phyloP scores from a whole-genome alignment of 2,797 vertebrate genomes.

The Toxotes lorentzi region DNA sequence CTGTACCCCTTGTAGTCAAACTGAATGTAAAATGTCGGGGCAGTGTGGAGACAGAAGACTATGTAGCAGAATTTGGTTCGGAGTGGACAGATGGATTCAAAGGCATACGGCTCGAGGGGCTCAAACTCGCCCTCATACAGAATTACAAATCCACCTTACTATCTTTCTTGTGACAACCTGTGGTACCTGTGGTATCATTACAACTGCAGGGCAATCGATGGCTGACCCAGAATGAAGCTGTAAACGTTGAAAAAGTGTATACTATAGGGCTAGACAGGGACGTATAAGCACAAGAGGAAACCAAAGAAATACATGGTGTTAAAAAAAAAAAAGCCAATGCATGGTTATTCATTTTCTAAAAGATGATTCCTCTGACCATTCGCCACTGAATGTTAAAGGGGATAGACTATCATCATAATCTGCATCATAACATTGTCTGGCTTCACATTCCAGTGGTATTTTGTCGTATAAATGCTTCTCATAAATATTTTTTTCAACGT shows the following conservation, averaged over 20 bases:
- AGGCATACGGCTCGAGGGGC: constrained; percentile 76
- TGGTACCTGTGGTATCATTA: constrained; percentile 75
- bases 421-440: constrained; percentile 87
- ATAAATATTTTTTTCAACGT: constrained; percentile 85
- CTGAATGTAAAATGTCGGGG: constrained; percentile 67
- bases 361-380: constrained; percentile 75
- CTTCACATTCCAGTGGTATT: constrained; percentile 92
- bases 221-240: constrained; percentile 79
- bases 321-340: constrained; percentile 58
- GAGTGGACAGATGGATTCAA: constrained; percentile 74
- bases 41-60: constrained; percentile 69
- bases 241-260: constrained; percentile 75
- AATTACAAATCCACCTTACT: constrained; percentile 71
- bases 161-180: constrained; percentile 63
- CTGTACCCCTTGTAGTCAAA: constrained; percentile 74
- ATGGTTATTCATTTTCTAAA: constrained; percentile 61
- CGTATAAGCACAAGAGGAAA: constrained; percentile 58
- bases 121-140: constrained; percentile 65
- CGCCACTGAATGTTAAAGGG: constrained; percentile 83
- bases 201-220: constrained; percentile 70
- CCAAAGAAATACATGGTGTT: constrained; percentile 32
- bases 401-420: constrained; percentile 83
- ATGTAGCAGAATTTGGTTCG: constrained; percentile 76
- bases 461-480: constrained; percentile 87
- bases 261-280: constrained; percentile 63